Evolutionary conservation across 2,113 vertebrate species (phyloP).

Genomic region (Orthonyx spaldingii): DNA sequence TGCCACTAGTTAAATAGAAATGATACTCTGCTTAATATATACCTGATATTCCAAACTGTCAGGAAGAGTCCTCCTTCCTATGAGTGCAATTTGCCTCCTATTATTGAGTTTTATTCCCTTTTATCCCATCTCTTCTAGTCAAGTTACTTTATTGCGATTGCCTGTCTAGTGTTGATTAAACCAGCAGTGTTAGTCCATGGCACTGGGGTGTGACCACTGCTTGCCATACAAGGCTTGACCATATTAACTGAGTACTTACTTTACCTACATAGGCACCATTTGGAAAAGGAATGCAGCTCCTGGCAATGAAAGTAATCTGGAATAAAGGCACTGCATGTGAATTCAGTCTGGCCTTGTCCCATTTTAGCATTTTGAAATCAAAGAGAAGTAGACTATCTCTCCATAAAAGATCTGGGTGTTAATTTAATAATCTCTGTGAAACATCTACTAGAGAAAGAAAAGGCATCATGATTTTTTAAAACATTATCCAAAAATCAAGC

Average conservation of each 20-base stretch:
- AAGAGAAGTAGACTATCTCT: not conserved
- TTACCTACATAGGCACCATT: not conserved
- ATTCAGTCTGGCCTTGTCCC: not conserved
- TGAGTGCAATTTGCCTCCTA: not conserved
- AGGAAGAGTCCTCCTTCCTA: not conserved
- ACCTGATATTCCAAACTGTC: not conserved
- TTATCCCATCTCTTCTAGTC: not conserved
- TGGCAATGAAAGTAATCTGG: not conserved
- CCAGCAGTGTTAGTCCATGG: not conserved
- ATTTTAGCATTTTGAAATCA: not conserved
- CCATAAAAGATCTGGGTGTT: not conserved
- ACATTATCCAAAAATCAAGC: slow-evolving; percentile 16
- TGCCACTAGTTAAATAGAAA: not conserved
- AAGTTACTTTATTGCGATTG: not conserved
- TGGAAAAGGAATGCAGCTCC: not conserved
- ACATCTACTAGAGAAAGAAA: not conserved
- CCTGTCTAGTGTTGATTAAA: not conserved
- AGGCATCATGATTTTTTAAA: not conserved
- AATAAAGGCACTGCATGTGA: not conserved
- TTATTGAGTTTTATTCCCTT: not conserved
- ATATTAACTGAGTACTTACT: not conserved
- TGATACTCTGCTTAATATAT: not conserved
- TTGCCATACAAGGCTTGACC: not conserved
- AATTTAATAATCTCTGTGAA: not conserved
- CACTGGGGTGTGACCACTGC: not conserved